These are phyloP conservation scores for Motacilla alba DNA, from an alignment of 2,113 vertebrate genomes.

Conservation along the genomic window DNA sequence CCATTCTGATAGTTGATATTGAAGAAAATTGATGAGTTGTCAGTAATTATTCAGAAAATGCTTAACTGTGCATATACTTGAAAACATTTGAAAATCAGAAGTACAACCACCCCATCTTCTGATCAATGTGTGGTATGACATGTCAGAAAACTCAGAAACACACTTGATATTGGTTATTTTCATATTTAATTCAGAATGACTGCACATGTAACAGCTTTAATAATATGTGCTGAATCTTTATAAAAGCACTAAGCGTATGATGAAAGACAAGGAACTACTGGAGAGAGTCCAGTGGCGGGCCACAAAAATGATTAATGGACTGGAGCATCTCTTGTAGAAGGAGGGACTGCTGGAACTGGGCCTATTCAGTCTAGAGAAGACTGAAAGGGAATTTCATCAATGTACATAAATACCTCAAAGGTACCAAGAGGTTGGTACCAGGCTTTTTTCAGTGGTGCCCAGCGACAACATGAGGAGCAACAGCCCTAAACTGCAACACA, in stretches of 20 bases:
- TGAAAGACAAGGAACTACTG: neutral
- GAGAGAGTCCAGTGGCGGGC: neutral
- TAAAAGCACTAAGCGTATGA: neutral
- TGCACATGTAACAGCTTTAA: neutral
- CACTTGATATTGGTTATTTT: fast-evolving
- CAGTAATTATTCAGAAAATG: neutral
- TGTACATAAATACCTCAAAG: neutral
- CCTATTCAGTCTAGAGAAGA: neutral
- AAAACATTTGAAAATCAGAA: neutral
- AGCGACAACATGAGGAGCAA: fast-evolving
- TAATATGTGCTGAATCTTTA: neutral
- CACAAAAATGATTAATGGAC: neutral
- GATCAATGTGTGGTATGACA: neutral
- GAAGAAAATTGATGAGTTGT: neutral
- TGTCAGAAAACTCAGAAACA: neutral
- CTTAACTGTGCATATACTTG: neutral
- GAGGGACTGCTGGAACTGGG: neutral
- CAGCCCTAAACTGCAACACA: neutral
- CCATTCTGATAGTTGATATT: neutral
- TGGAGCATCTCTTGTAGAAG: neutral
- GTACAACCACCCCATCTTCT: slow-evolving; percentile 22
- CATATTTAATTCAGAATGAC: neutral
- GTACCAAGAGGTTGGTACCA: neutral
- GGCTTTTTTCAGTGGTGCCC: neutral
- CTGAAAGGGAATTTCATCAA: neutral